Evolutionary conservation across 2,113 vertebrate species (phyloP).

Genomic region (Chloropsis cyanopogon): DNA sequence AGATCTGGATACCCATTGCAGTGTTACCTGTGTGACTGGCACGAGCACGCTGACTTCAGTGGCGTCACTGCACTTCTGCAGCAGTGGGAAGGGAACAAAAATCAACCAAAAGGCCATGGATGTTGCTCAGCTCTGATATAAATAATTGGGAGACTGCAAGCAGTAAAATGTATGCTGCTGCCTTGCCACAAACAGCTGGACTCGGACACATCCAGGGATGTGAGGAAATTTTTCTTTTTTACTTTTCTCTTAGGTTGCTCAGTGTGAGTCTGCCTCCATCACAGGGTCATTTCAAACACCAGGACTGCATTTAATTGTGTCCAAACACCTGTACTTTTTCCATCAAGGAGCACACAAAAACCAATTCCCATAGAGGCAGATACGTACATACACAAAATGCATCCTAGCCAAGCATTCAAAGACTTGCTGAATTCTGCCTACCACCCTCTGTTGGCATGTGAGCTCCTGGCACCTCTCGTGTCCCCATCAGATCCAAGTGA

Average conservation of each 20-base stretch:
- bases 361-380: background rate
- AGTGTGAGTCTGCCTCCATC: background rate
- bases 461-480: background rate
- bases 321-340: background rate
- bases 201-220: background rate
- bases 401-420: background rate
- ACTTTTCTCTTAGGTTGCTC: background rate
- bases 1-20: background rate
- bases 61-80: background rate
- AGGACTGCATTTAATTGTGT: background rate
- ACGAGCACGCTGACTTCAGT: background rate
- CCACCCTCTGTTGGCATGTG: background rate
- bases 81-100: background rate
- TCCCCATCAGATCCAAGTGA: background rate
- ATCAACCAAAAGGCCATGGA: background rate
- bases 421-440: background rate
- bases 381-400: background rate
- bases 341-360: background rate
- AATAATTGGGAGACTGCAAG: background rate
- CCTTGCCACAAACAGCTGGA: background rate
- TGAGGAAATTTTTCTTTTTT: background rate
- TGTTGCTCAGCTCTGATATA: background rate
- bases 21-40: background rate
- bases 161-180: background rate
- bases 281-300: background rate